These are phyloP conservation scores for Pseudorhombus dupliciocellatus DNA, from an alignment of 2,113 vertebrate species.

Conservation along the genomic window DNA sequence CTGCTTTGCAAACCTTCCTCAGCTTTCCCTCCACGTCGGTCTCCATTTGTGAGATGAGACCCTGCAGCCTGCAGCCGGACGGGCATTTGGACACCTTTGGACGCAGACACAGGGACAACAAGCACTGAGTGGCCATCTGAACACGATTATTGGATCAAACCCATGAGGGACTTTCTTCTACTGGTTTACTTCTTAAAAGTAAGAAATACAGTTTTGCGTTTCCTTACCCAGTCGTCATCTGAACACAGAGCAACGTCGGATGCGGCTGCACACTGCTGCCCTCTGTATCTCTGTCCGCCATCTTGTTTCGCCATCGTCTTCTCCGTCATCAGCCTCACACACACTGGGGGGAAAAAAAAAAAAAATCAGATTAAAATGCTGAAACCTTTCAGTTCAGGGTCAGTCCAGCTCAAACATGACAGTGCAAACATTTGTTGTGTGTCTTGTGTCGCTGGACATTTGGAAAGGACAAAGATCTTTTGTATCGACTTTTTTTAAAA, in stretches of 20 bases:
- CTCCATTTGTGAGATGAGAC: slow-evolving; percentile 65
- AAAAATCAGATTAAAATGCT: neutral
- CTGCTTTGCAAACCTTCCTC: slow-evolving; percentile 54
- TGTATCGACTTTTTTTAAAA: neutral
- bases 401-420: neutral
- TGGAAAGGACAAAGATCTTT: neutral
- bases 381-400: neutral
- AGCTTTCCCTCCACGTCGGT: slow-evolving; percentile 47
- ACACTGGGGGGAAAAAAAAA: slow-evolving; percentile 58
- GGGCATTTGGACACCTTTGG: slow-evolving; percentile 72
- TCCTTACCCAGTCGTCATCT: slow-evolving; percentile 76
- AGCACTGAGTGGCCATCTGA: neutral
- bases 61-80: slow-evolving; percentile 79
- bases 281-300: neutral
- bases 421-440: neutral
- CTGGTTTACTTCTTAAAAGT: too few relatives aligned
- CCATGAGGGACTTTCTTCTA: too few relatives aligned
- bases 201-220: neutral
- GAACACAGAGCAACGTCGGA: slow-evolving; percentile 59
- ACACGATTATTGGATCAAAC: neutral
- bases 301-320: slow-evolving; percentile 19
- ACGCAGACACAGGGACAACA: neutral
- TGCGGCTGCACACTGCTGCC: slow-evolving; percentile 18
- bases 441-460: neutral
- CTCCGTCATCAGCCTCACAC: slow-evolving; percentile 34